Evolutionary conservation across 1,140 invertebrate species (phyloP).

Genomic region (Andrena cerasifolii): DNA sequence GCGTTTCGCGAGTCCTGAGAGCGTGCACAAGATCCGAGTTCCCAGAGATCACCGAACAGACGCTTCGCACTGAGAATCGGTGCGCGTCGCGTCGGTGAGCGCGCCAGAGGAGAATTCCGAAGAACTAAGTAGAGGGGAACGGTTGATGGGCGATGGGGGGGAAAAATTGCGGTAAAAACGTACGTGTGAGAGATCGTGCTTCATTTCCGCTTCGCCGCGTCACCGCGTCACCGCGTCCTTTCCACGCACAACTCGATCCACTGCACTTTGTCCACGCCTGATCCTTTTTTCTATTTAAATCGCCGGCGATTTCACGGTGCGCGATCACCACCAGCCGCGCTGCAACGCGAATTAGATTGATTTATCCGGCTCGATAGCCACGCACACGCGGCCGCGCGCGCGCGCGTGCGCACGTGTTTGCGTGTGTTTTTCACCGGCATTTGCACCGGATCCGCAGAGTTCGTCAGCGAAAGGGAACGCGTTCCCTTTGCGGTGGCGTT

Average conservation of each 20-base stretch:
- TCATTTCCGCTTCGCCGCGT: too few relatives aligned
- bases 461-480: not conserved
- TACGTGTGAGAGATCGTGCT: too few relatives aligned
- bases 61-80: too few relatives aligned
- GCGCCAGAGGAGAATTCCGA: too few relatives aligned
- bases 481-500: not conserved
- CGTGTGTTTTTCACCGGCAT: conserved; percentile 4
- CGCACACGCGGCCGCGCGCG: not conserved
- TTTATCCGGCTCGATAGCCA: conserved; percentile 23
- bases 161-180: too few relatives aligned
- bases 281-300: conserved; percentile 20
- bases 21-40: too few relatives aligned
- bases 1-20: too few relatives aligned
- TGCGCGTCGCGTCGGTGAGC: too few relatives aligned
- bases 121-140: too few relatives aligned
- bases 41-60: too few relatives aligned
- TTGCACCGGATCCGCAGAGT: conserved; percentile 5
- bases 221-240: too few relatives aligned
- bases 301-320: conserved; percentile 10
- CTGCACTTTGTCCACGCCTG: conserved; percentile 49
- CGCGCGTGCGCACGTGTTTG: not conserved
- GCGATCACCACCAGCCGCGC: not conserved
- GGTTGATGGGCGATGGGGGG: too few relatives aligned
- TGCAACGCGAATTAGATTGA: conserved; percentile 24
- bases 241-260: conserved; percentile 35